phyloP scores from a whole-genome alignment of 1,140 invertebrate species.

The Ridgeia piscesae region DNA sequence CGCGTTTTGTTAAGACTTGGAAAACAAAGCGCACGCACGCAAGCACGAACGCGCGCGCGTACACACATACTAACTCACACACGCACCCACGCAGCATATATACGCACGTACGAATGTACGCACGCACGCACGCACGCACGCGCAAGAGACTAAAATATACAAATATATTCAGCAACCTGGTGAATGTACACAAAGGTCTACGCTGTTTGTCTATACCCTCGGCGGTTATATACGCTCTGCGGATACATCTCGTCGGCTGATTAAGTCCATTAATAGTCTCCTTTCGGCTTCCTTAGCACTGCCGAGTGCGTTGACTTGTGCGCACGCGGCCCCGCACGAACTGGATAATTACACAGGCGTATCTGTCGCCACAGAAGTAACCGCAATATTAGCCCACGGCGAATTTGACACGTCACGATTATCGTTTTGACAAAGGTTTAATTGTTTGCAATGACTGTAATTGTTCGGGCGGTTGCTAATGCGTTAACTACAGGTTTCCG shows the following conservation, averaged over 20 bases:
- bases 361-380: background rate
- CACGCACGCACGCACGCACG: constrained; percentile 9
- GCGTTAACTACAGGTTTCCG: background rate
- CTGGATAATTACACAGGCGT: background rate
- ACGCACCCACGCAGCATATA: background rate
- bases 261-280: background rate
- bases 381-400: background rate
- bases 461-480: background rate
- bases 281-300: background rate
- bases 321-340: background rate
- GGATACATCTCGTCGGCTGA: background rate
- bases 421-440: background rate
- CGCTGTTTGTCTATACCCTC: background rate
- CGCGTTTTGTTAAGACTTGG: background rate
- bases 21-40: too few relatives aligned
- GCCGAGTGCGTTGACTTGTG: background rate
- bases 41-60: too few relatives aligned
- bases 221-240: background rate
- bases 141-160: background rate
- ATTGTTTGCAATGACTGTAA: background rate
- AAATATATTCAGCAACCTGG: background rate
- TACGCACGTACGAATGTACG: background rate
- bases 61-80: background rate
- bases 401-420: background rate
- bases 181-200: background rate